These are phyloP conservation scores for Lethrus apterus DNA, from an alignment of 1,140 invertebrate species.

Conservation along the genomic window DNA sequence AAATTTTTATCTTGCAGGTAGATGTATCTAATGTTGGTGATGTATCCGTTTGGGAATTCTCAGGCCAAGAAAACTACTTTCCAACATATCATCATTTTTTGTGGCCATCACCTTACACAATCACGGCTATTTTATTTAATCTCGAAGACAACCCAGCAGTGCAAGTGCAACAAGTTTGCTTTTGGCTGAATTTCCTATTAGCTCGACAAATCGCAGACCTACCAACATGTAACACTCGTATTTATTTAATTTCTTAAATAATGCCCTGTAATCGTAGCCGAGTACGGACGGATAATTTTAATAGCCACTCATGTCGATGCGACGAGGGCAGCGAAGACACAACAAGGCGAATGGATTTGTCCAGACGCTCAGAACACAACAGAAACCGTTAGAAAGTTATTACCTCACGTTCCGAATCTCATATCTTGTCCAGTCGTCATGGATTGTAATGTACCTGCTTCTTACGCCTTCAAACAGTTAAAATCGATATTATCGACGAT, in stretches of 20 bases:
- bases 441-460: slow-evolving; percentile 53
- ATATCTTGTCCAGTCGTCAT: slow-evolving; percentile 47
- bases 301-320: slow-evolving; percentile 62
- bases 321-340: slow-evolving; percentile 45
- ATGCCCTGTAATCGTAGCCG: slow-evolving; percentile 38
- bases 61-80: slow-evolving; percentile 73
- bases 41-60: slow-evolving; percentile 74
- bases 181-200: slow-evolving; percentile 76
- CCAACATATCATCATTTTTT: slow-evolving; percentile 59
- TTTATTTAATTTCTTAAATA: neutral
- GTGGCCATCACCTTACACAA: slow-evolving; percentile 30
- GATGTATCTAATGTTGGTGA: slow-evolving; percentile 52
- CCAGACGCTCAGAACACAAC: slow-evolving; percentile 51
- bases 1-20: slow-evolving; percentile 41
- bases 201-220: slow-evolving; percentile 55
- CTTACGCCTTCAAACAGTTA: slow-evolving; percentile 40
- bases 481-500: slow-evolving; percentile 29
- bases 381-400: slow-evolving; percentile 40
- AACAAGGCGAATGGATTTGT: slow-evolving; percentile 50
- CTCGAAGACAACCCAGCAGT: slow-evolving; percentile 62
- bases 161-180: slow-evolving; percentile 66
- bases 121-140: slow-evolving; percentile 65
- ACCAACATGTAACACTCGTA: slow-evolving; percentile 53
- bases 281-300: slow-evolving; percentile 54
- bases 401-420: slow-evolving; percentile 36